A percentile compares a stretch with the other conserved stretches of the same genome.
phyloP scores from a whole-genome alignment of 1,140 invertebrate genomes.

The Drosophila varians region DNA sequence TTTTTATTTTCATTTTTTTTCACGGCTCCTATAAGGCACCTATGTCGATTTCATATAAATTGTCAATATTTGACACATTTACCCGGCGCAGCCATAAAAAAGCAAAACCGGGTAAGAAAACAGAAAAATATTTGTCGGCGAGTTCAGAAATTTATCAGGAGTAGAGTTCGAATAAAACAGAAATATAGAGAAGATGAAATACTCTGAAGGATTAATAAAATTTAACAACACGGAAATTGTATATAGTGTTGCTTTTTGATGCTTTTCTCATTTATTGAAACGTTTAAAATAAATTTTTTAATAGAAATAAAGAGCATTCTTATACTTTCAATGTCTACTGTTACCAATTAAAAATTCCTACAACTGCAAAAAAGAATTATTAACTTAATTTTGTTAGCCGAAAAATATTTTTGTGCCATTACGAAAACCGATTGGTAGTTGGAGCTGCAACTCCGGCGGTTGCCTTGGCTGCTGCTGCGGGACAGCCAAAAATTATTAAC shows the following conservation, averaged over 20 bases:
- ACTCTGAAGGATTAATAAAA: background rate
- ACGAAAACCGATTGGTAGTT: conserved; percentile 56
- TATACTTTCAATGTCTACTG: background rate
- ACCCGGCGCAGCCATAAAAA: conserved; percentile 52
- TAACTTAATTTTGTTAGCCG: conserved; percentile 69
- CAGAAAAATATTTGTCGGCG: conserved; percentile 37
- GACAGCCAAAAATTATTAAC: conserved; percentile 75
- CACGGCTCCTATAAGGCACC: conserved; percentile 39
- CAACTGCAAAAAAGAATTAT: conserved; percentile 55
- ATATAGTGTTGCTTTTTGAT: no score
- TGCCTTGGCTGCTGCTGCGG: conserved; percentile 29
- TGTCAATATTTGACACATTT: conserved; percentile 81
- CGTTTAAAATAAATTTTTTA: no score
- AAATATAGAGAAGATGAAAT: background rate
- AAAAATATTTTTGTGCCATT: conserved; percentile 59
- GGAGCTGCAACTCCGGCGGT: conserved; percentile 25
- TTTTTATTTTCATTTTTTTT: conserved; percentile 11
- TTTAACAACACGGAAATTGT: no score
- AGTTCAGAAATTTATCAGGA: conserved; percentile 53
- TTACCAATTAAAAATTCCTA: conserved; percentile 41
- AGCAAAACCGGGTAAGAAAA: conserved; percentile 40
- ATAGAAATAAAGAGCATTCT: conserved; percentile 1
- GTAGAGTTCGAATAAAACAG: conserved; percentile 14
- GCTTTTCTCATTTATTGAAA: no score
- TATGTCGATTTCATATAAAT: conserved; percentile 77